Evolutionary conservation across 2,113 vertebrate species (phyloP), one percentile per base, ranked within the genome.

Genomic region (Tringa solitaria): DNA sequence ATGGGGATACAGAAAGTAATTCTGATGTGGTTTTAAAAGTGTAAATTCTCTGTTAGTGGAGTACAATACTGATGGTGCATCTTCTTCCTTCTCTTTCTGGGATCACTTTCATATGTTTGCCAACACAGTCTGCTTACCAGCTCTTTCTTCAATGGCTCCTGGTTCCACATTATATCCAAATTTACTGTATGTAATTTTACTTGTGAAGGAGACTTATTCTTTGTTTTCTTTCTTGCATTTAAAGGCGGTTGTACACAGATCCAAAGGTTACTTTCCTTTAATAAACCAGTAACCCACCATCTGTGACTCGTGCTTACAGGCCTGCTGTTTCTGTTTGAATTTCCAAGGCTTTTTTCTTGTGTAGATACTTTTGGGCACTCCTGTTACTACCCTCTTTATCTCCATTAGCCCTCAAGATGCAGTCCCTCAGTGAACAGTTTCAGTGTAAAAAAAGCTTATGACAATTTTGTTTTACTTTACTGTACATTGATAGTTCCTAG

Each of bases 51-150:
- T 53, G 3, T 17, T 67, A 51, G 3, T 2, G 2, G 4, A 30
- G 5, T 33, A 10, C 0, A 2, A 30, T 39, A 23, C 1, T 19
- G 3, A 39, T 12, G 4, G 1, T 10, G 7, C 2, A 0, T 37
- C 27, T 37, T 60, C 22, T 28, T 65, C 5, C 12, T 56, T 20
- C 12, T 60, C 10, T 63, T 57, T 75, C 37, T 67, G 23, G n/a
- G 46, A 59, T 85, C 22, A 14, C 6, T 67, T 78, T 79, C 6
- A 8, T 33, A 6, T 16, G 8, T 85, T 65, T 75, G 3, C 8
- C 27, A 82, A 14, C 2, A n/a, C 0, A 4, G 5, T 17, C 9
- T 78, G 2, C 9, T 70, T 74, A 23, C 3, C 0, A 12, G 13
- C 2, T 5, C 22, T 61, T 63, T 85, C n/a, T 65, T 68, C 23